A percentile compares a stretch with the other conserved stretches of the same genome.
phyloP scores from a whole-genome alignment of 2,113 vertebrate genomes.

The Spheniscus mendiculus region DNA sequence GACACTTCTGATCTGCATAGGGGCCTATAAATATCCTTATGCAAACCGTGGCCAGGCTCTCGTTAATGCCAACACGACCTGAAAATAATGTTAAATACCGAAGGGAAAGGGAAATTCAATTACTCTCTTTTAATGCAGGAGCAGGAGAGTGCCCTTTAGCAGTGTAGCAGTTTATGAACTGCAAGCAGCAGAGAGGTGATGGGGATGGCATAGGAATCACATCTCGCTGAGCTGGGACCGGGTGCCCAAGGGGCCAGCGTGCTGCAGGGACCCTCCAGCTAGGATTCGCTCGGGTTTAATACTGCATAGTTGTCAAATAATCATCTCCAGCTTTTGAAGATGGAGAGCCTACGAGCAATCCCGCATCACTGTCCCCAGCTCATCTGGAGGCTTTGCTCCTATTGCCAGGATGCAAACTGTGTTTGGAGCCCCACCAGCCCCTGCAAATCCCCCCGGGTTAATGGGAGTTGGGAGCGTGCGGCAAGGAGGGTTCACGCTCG shows the following conservation, averaged over 20 bases:
- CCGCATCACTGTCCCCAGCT: accelerated
- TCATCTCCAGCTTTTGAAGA: neutral
- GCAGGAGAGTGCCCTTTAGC: slow-evolving; percentile 43
- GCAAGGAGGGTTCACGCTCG: accelerated
- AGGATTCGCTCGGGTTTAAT: accelerated
- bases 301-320: neutral
- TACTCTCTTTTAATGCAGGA: slow-evolving; percentile 38
- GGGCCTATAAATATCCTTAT: slow-evolving; percentile 23
- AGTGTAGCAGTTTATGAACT: neutral
- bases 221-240: neutral
- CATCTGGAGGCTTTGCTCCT: neutral
- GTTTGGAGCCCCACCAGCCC: neutral
- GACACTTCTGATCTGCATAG: slow-evolving; percentile 16
- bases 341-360: accelerated
- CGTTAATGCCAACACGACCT: slow-evolving; percentile 20
- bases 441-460: neutral
- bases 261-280: neutral
- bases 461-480: neutral
- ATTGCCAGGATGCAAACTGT: accelerated
- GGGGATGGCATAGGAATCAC: neutral
- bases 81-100: slow-evolving; percentile 46
- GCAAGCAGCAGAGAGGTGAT: neutral
- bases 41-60: neutral
- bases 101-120: slow-evolving; percentile 61
- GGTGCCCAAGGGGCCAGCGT: neutral